Conservation (phyloP, 2,797 vertebrate genomes). For the Silurus lanzhouensis region DNA sequence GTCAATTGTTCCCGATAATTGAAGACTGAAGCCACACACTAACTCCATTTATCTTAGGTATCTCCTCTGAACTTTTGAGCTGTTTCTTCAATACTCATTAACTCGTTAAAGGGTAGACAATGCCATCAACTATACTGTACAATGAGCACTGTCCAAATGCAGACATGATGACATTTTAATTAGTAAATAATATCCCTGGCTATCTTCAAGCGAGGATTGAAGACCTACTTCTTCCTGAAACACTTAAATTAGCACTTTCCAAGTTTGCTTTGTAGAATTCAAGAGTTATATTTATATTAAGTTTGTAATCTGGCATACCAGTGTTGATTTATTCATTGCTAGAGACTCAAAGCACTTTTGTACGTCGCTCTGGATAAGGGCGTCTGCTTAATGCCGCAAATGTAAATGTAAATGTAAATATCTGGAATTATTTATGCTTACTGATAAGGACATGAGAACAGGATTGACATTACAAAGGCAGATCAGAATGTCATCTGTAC, state of each 20-base stretch:
- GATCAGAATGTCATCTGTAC: constrained; percentile 1
- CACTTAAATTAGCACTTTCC: too few relatives aligned
- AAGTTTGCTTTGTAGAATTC: too few relatives aligned
- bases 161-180: constrained; percentile 10
- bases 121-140: not conserved
- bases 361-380: too few relatives aligned
- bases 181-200: not conserved
- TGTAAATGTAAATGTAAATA: too few relatives aligned
- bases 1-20: not conserved
- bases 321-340: too few relatives aligned
- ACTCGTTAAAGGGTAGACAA: not conserved
- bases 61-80: not conserved
- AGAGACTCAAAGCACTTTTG: too few relatives aligned
- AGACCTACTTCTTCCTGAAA: too few relatives aligned
- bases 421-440: not conserved
- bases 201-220: too few relatives aligned
- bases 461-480: not conserved
- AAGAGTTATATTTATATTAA: too few relatives aligned
- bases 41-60: not conserved
- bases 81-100: not conserved
- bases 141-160: constrained; percentile 20
- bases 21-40: not conserved
- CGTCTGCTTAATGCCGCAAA: too few relatives aligned
- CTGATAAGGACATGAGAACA: constrained; percentile 2
- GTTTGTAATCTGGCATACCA: too few relatives aligned